A percentile compares a stretch with the other conserved stretches of the same genome.
Conservation (phyloP, 35 echinoderm and acorn worm genomes). For the Heliocidaris tuberculata region DNA sequence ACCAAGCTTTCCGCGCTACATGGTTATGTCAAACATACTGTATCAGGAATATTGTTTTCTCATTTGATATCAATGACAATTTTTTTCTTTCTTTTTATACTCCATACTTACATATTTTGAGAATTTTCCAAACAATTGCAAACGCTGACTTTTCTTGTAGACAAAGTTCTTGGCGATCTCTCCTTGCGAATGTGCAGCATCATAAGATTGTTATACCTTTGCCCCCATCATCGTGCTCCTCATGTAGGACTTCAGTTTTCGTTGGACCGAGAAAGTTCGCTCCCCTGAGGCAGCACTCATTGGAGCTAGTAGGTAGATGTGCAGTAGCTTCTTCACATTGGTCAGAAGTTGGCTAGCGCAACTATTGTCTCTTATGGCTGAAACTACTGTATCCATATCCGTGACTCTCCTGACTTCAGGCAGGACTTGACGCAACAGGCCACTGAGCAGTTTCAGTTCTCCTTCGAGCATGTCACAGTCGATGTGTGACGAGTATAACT, state of each 20-base stretch:
- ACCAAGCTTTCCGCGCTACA: no score
- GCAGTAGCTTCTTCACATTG: not conserved
- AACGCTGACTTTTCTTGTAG: not conserved
- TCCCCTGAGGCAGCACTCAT: not conserved
- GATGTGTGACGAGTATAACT: not conserved
- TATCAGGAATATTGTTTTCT: no score
- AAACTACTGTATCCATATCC: not conserved
- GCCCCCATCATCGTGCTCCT: not conserved
- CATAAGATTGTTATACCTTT: not conserved
- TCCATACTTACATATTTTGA: no score
- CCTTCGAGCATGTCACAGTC: not conserved
- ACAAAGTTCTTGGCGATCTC: not conserved
- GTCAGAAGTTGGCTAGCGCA: not conserved
- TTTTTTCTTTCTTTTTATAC: no score
- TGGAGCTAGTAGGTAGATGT: not conserved
- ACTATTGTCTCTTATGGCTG: not conserved
- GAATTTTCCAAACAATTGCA: not conserved
- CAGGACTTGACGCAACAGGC: not conserved
- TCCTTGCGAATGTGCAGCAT: not conserved
- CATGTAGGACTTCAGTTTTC: not conserved
- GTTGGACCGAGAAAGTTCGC: not conserved
- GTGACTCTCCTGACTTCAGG: not conserved
- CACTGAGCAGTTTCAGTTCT: not conserved
- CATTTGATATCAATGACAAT: no score
- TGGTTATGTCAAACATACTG: no score